Base-by-base conservation (phyloP, 2,797 vertebrate species). In the Psittacula derbiana region DNA sequence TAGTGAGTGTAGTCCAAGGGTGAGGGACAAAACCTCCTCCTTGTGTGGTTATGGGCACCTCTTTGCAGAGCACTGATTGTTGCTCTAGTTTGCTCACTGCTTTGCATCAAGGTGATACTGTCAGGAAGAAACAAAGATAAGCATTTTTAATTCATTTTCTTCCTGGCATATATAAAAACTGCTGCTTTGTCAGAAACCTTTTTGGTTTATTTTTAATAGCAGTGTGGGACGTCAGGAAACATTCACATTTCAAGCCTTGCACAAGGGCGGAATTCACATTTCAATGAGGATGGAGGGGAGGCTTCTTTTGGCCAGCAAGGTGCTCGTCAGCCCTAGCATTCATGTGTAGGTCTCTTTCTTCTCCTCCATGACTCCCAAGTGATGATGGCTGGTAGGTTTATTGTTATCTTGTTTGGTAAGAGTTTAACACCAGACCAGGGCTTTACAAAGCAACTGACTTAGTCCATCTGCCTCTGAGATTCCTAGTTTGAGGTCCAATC, bases 91-190 rank as follows among this genome's bases (percentile, higher is more conserved):
- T 76, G 61, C 83, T 81, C 8, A 0, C 58, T 78, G 78, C 80
- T 91, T 72, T 91, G 43, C 50, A 80, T 94, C 90, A 96, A 92
- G 84, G 55, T 78, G 88, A 92, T 64, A 86, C 92, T 92, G 87
- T 94, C 95, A 85, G 58, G 52, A 95, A 86, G 88, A 88, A 95
- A 97, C 85, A 95, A 95, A 93, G 86, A 79, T 92, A 86, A 2
- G 55, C 83, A 88, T 96, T 96, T 96, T 96, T 60, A 86, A 97
- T 95, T 96, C 89, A 96, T 91, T 92, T 95, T 91, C 80, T 80
- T 67, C 80, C 80, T 96, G 96, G 91, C 52, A 2, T 88, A 53
- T 84, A 18, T 40, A 96, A 95, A 96, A 94, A 89, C 71, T 57
- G 73, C 80, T 67, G 66, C 85, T 96, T 96, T 97, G 93, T 94